A percentile compares a stretch with the other conserved stretches of the same genome.
phyloP scores from a whole-genome alignment of 2,888 invertebrate species.

The Trichogramma dendrolimi region DNA sequence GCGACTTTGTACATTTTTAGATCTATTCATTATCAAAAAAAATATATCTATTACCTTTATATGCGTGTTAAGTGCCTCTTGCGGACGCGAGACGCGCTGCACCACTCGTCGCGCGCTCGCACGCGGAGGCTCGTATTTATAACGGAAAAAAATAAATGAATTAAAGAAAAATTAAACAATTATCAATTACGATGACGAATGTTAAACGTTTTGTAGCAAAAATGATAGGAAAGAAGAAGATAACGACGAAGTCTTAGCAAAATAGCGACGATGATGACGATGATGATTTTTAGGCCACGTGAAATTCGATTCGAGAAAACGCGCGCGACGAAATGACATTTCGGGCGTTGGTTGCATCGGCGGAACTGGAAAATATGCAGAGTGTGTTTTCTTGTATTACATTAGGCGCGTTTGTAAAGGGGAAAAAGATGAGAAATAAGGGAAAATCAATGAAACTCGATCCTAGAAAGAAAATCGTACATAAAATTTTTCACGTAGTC shows the following conservation, averaged over 20 bases:
- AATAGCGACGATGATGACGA: slow-evolving; percentile 17
- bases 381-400: too few relatives aligned
- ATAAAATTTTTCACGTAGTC: slow-evolving; percentile 1
- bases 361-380: too few relatives aligned
- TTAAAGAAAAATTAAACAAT: too few relatives aligned
- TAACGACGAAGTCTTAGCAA: not conserved
- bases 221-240: slow-evolving; percentile 29
- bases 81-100: slow-evolving; percentile 12
- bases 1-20: slow-evolving; percentile 26
- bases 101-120: too few relatives aligned
- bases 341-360: too few relatives aligned
- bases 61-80: slow-evolving; percentile 26
- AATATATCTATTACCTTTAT: slow-evolving; percentile 24
- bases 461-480: slow-evolving; percentile 21
- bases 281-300: slow-evolving; percentile 12
- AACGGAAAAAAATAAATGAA: too few relatives aligned
- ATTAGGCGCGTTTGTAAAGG: slow-evolving; percentile 17
- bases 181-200: slow-evolving; percentile 25
- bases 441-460: slow-evolving; percentile 1
- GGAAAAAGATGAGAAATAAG: too few relatives aligned
- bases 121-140: too few relatives aligned
- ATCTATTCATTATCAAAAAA: slow-evolving; percentile 26
- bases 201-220: slow-evolving; percentile 31
- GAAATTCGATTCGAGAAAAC: not conserved
- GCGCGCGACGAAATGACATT: too few relatives aligned